phyloP scores from a whole-genome alignment of 2,888 invertebrate species.

The Epirrita christyi region DNA sequence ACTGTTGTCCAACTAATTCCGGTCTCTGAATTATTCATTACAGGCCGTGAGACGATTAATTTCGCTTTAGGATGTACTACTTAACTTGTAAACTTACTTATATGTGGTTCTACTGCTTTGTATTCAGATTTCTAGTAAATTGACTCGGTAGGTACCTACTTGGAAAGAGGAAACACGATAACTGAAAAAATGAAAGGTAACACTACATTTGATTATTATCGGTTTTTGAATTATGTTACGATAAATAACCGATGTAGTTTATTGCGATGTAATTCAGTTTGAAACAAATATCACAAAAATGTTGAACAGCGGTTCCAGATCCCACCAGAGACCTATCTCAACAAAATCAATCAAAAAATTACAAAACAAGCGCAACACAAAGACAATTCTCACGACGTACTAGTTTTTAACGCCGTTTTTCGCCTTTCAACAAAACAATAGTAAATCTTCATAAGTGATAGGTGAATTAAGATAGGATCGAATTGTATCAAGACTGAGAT shows the following conservation, averaged over 20 bases:
- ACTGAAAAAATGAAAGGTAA: too few relatives aligned
- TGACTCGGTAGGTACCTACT: neutral
- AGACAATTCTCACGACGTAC: slow-evolving; percentile 21
- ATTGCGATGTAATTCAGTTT: neutral
- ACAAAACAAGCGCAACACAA: slow-evolving; percentile 20
- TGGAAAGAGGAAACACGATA: too few relatives aligned
- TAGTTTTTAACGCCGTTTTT: slow-evolving; percentile 17
- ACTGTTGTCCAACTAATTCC: slow-evolving; percentile 3
- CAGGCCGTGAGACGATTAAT: neutral
- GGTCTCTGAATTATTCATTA: slow-evolving; percentile 3
- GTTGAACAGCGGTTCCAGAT: neutral
- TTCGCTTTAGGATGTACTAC: neutral
- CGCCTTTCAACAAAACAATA: slow-evolving; percentile 25
- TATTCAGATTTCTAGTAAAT: neutral
- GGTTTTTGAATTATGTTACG: too few relatives aligned
- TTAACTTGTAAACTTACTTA: neutral
- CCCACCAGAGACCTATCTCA: slow-evolving; percentile 1
- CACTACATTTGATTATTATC: too few relatives aligned
- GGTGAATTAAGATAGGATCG: slow-evolving; percentile 33
- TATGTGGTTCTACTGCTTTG: neutral
- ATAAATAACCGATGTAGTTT: neutral
- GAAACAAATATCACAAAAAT: neutral
- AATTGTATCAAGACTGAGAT: slow-evolving; percentile 32
- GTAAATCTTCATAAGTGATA: slow-evolving; percentile 32
- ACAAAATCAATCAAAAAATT: slow-evolving; percentile 19